A percentile compares a stretch with the other conserved stretches of the same genome.
Evolutionary conservation across 2,797 vertebrate species (phyloP).

Genomic region (Muscicapa striata): DNA sequence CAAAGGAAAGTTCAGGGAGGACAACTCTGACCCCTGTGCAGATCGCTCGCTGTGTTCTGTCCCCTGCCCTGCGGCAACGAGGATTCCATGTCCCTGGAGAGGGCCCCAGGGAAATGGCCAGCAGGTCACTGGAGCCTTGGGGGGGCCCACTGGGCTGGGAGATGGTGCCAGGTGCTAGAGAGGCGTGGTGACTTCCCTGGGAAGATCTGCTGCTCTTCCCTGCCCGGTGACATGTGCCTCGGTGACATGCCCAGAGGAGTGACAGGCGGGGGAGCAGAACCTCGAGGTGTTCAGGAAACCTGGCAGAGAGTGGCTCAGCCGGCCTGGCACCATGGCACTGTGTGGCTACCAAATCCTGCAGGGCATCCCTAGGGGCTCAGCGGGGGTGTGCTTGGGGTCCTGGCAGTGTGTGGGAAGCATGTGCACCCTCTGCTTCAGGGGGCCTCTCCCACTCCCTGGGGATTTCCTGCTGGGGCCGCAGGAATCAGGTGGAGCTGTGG

Average conservation of each 20-base stretch:
- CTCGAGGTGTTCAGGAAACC: background rate
- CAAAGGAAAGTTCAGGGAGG: background rate
- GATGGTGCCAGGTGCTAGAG: background rate
- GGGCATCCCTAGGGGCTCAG: background rate
- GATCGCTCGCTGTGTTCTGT: accelerated
- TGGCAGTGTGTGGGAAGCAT: background rate
- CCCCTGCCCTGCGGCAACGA: accelerated
- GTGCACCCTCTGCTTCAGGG: background rate
- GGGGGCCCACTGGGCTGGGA: background rate
- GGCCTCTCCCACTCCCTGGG: background rate
- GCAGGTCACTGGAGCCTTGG: background rate
- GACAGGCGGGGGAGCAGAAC: background rate
- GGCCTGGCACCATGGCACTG: background rate
- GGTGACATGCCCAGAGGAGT: background rate
- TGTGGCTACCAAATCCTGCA: background rate
- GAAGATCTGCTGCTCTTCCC: background rate
- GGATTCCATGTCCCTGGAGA: background rate
- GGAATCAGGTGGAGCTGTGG: background rate
- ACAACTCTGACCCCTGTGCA: background rate
- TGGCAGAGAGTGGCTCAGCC: accelerated
- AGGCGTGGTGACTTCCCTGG: accelerated
- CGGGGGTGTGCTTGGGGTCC: accelerated
- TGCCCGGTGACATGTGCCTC: background rate
- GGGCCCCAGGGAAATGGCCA: background rate
- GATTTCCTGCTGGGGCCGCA: background rate